Evolutionary conservation across 2,888 invertebrate species (phyloP).

Genomic region (Hydrotaea cyrtoneurina): DNA sequence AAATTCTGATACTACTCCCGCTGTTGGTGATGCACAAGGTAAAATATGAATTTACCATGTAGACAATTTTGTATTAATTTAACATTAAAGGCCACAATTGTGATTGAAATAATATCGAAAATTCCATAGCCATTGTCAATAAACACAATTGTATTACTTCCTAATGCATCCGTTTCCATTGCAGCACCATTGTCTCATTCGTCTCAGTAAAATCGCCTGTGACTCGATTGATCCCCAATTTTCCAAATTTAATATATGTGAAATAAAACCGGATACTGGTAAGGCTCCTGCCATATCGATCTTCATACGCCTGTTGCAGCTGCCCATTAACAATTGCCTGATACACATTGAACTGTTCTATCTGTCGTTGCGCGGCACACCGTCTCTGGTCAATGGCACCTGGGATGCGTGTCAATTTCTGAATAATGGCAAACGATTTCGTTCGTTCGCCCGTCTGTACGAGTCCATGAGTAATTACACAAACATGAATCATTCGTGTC

Average conservation of each 20-base stretch:
- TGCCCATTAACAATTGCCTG: background rate
- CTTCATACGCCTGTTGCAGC: background rate
- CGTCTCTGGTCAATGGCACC: background rate
- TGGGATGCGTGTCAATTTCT: conserved; percentile 25
- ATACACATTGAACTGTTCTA: background rate
- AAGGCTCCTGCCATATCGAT: background rate
- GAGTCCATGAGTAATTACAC: background rate
- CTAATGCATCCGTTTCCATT: too few relatives aligned
- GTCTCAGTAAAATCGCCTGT: too few relatives aligned
- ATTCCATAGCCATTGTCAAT: too few relatives aligned
- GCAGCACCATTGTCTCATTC: too few relatives aligned
- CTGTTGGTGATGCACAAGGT: too few relatives aligned
- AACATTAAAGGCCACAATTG: too few relatives aligned
- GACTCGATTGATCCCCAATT: background rate
- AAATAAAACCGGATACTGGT: background rate
- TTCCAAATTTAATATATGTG: background rate
- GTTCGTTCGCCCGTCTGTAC: background rate
- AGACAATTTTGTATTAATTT: too few relatives aligned
- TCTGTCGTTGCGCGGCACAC: too few relatives aligned
- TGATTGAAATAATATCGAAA: too few relatives aligned
- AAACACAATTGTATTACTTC: too few relatives aligned
- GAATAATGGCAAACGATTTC: background rate
- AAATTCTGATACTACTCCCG: too few relatives aligned
- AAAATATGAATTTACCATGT: too few relatives aligned
- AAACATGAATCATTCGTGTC: conserved; percentile 29